Percentiles rank a stretch among this genome's conserved stretches.
Conservation (phyloP, 2,797 vertebrate genomes). For the Cynopterus sphinx region DNA sequence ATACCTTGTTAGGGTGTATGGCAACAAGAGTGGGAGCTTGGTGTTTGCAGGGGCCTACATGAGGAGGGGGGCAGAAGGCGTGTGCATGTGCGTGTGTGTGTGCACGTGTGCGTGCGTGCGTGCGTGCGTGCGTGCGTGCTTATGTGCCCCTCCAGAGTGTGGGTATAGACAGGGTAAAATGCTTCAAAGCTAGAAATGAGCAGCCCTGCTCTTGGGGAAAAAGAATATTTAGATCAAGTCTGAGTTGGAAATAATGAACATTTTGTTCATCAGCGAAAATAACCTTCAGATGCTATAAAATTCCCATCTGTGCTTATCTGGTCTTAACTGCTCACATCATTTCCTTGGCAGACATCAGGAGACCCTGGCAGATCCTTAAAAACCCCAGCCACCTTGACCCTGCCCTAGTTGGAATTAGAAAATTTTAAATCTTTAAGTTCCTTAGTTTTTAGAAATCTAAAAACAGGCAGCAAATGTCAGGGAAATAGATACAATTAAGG, state of each 20-base stretch:
- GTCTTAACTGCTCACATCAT: neutral
- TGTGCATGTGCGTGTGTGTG: neutral
- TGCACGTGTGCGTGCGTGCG: neutral
- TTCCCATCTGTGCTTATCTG: neutral
- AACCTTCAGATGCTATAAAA: neutral
- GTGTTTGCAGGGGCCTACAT: neutral
- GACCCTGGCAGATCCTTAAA: neutral
- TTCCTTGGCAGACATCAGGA: neutral
- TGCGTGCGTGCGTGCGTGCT: neutral
- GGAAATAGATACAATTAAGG: neutral
- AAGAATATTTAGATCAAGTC: neutral
- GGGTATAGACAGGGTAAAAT: neutral
- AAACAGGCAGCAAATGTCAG: neutral
- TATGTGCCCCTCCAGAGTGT: accelerated
- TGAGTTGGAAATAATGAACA: neutral
- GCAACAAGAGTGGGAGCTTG: neutral
- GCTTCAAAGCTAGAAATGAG: neutral
- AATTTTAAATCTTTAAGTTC: neutral
- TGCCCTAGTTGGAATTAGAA: neutral
- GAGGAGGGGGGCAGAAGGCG: neutral
- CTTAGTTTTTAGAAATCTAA: neutral
- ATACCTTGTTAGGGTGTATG: neutral
- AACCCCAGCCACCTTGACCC: neutral
- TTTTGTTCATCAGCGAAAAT: neutral
- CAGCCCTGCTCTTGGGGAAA: neutral